A percentile compares a stretch with the other conserved stretches of the same genome.
These are phyloP conservation scores for Rhagologus leucostigma DNA, from an alignment of 2,113 vertebrate species.

Conservation along the genomic window DNA sequence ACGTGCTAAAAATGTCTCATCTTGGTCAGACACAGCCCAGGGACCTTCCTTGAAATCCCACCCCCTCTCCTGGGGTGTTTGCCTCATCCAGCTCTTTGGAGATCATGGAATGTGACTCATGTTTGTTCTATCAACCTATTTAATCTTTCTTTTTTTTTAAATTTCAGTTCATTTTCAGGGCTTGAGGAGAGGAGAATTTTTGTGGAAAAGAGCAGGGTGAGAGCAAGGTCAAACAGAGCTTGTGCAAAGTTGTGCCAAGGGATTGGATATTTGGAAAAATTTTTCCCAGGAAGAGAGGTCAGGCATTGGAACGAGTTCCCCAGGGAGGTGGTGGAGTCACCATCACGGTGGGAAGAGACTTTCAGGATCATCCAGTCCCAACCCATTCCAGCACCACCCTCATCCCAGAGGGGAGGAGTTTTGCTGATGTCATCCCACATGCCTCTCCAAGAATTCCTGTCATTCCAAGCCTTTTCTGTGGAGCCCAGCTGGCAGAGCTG, in stretches of 20 bases:
- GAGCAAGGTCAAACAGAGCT: neutral
- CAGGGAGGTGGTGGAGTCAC: neutral
- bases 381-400: neutral
- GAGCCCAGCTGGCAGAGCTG: neutral
- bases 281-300: neutral
- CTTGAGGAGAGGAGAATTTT: neutral
- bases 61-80: slow-evolving; percentile 3
- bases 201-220: neutral
- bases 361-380: neutral
- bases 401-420: neutral
- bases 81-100: neutral
- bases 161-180: neutral
- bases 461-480: neutral
- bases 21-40: neutral
- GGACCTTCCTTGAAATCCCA: neutral
- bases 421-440: slow-evolving; percentile 5
- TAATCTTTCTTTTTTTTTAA: too few relatives aligned
- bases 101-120: neutral
- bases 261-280: neutral
- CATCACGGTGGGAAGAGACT: neutral
- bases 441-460: slow-evolving; percentile 10
- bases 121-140: neutral
- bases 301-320: neutral
- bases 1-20: neutral
- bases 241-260: neutral